Evolutionary conservation across 2,888 invertebrate genomes (phyloP), one percentile per base, ranked within the genome.

Genomic region (Steinernema scapterisci): DNA sequence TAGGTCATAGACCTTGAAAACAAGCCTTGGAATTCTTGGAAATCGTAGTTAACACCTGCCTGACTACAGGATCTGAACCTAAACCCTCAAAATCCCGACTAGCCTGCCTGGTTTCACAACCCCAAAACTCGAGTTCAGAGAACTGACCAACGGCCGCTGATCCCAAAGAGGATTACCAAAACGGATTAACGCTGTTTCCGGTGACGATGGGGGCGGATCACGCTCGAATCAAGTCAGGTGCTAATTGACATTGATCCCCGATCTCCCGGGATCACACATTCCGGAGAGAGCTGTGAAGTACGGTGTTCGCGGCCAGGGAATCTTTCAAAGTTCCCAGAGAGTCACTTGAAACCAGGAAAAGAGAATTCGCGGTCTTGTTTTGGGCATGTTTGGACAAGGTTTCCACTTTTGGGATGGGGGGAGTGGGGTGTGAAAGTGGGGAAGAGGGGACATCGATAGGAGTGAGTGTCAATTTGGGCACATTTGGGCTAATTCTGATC

Each of bases 161-260:
- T 31, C 63, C n/a, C 9, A 19, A 21, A 52, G 52, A n/a, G 21
- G 52, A 9, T 54, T 25, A 48, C 2, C 48, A 7, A n/a, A 48
- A 7, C 48, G 48, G 48, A 48, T 48, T 48, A 48, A 16, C 48
- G 48, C 23, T 16, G 38, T 63, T 63, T 63, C 63, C 63, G 63
- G 63, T 63, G 63, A 16, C 16, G 27, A 9, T 9, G 38, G 3
- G 38, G 9, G 38, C 38, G 16, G 27, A 38, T 38, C 38, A 9
- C 38, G n/a, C n/a, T n/a, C n/a, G 38, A 38, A 38, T 25, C 25
- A 21, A 19, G 23, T 25, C 23, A 25, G 63, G 63, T 63, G 63
- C 31, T 63, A 63, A 63, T 27, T 63, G 63, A 63, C 31, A 63
- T 63, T 38, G 63, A 63, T 63, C 31, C 38, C 45, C 45, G 7